phyloP scores from a whole-genome alignment of 2,888 invertebrate species.

The Synanthedon tipuliformis region DNA sequence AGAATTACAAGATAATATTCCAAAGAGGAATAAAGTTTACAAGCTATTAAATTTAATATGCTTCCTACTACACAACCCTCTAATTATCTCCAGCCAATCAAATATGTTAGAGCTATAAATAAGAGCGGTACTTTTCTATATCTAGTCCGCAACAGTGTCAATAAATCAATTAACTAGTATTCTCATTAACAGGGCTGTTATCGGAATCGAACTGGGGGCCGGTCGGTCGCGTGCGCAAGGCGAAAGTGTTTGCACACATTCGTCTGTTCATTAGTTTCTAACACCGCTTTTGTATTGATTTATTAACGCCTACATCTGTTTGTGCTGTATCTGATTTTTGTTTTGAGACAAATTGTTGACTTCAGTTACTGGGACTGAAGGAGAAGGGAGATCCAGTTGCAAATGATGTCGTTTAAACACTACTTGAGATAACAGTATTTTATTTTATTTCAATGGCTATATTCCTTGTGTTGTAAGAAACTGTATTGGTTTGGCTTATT shows the following conservation, averaged over 20 bases:
- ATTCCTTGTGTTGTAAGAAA: too few relatives aligned
- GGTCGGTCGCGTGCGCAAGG: slow-evolving; percentile 28
- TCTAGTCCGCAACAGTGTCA: slow-evolving; percentile 16
- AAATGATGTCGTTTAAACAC: too few relatives aligned
- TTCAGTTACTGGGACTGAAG: too few relatives aligned
- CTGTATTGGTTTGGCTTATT: too few relatives aligned
- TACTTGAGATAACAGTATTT: too few relatives aligned
- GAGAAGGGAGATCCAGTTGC: too few relatives aligned
- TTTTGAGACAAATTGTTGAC: too few relatives aligned
- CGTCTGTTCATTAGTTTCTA: slow-evolving; percentile 2
- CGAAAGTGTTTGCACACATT: slow-evolving; percentile 46
- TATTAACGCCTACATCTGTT: not conserved
- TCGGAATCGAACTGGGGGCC: slow-evolving; percentile 58
- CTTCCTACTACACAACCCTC: not conserved
- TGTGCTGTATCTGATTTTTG: too few relatives aligned
- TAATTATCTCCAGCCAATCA: not conserved
- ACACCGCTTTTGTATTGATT: not conserved
- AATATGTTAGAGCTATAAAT: slow-evolving; percentile 6
- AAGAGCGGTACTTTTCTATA: slow-evolving; percentile 10
- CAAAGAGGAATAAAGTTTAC: too few relatives aligned
- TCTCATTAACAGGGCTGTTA: slow-evolving; percentile 59
- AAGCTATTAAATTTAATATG: too few relatives aligned
- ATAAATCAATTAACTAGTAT: slow-evolving; percentile 59
- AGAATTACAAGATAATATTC: too few relatives aligned
- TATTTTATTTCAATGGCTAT: too few relatives aligned